These are phyloP conservation scores for Silurus asotus DNA, from an alignment of 2,113 vertebrate species.

Conservation along the genomic window DNA sequence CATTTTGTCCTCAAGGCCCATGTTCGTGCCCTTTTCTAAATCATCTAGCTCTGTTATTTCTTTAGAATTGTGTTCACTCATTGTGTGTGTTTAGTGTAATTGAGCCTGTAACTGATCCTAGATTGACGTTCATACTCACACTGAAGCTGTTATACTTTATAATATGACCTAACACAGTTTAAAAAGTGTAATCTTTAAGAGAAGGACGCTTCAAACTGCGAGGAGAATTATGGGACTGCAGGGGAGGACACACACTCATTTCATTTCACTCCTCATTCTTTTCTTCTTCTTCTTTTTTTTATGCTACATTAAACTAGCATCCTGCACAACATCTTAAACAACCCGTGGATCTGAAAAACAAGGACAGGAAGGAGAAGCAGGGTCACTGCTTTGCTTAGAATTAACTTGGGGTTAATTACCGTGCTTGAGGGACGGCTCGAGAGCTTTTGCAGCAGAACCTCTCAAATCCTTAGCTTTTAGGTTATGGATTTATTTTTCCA, in stretches of 20 bases:
- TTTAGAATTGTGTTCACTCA: not conserved
- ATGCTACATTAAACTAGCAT: not conserved
- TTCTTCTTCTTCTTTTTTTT: conserved; percentile 3
- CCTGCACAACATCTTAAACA: not conserved
- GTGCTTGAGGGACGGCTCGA: conserved; percentile 8
- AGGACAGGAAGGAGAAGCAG: conserved; percentile 12
- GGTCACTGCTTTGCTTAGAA: conserved; percentile 39
- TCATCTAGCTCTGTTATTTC: not conserved
- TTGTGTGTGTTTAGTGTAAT: not conserved
- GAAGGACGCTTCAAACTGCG: not conserved
- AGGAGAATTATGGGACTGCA: not conserved
- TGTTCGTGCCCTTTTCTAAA: not conserved
- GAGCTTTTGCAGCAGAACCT: conserved; percentile 7
- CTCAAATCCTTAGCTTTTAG: not conserved
- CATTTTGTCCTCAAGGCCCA: not conserved
- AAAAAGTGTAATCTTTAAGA: not conserved
- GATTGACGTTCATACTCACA: not conserved
- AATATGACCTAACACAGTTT: conserved; percentile 4
- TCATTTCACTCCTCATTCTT: conserved; percentile 3
- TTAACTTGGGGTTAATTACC: conserved; percentile 24
- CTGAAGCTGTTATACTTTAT: not conserved
- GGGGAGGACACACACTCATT: not conserved
- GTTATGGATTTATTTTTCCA: not conserved
- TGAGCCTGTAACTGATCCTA: not conserved
- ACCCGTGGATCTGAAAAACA: not conserved